A percentile compares a stretch with the other conserved stretches of the same genome.
Conservation (phyloP, 1,140 invertebrate genomes). For the Halotydeus destructor region DNA sequence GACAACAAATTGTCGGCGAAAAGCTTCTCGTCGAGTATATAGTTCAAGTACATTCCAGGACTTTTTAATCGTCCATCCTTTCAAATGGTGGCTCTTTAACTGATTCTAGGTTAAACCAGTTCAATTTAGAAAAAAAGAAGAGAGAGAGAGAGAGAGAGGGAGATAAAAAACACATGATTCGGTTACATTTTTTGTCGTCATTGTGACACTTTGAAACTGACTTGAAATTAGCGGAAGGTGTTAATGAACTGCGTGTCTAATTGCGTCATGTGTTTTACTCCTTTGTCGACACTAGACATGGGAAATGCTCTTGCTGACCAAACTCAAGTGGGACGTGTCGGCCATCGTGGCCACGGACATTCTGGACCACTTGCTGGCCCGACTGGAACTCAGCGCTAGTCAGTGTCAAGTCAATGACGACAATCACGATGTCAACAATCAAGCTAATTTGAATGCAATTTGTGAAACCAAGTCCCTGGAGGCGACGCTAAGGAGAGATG, state of each 20-base stretch:
- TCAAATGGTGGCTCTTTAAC: no score
- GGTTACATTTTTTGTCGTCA: slow-evolving; percentile 26
- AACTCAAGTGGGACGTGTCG: slow-evolving; percentile 18
- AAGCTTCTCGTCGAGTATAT: no score
- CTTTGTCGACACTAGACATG: slow-evolving; percentile 27
- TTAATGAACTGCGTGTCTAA: slow-evolving; percentile 51
- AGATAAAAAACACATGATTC: not conserved
- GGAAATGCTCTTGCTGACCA: slow-evolving; percentile 17
- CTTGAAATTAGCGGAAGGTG: no score
- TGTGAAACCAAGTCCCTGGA: slow-evolving; percentile 1
- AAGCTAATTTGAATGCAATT: not conserved
- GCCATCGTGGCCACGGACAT: slow-evolving; percentile 17
- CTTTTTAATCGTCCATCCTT: no score
- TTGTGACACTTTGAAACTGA: no score
- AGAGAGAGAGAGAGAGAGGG: not conserved
- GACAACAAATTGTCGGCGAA: slow-evolving; percentile 3
- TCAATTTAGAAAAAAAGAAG: not conserved
- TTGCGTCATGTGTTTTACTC: no score
- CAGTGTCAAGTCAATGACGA: slow-evolving; percentile 7
- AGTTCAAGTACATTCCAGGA: no score
- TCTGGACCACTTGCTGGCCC: slow-evolving; percentile 16
- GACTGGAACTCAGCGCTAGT: slow-evolving; percentile 5
- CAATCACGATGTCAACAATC: not conserved
- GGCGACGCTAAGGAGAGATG: slow-evolving; percentile 32
- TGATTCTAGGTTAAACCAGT: no score